Base-by-base conservation (phyloP, 2,113 vertebrate species). In the Pelecanoides urinatrix region DNA sequence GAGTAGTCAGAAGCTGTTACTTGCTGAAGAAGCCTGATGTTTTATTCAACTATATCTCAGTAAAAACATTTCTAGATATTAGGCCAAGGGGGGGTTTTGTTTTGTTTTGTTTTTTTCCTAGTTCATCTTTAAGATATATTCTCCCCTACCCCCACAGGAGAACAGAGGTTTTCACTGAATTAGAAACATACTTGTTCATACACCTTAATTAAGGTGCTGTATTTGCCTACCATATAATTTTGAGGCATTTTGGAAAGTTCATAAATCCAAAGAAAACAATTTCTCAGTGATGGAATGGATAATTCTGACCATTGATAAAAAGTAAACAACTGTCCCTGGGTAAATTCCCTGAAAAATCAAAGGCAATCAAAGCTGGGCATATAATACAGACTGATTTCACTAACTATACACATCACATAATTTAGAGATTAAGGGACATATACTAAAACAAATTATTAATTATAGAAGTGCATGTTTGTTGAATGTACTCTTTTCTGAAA, bases 11-110 rank as follows among this genome's bases (percentile, higher is more conserved):
- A 94, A 95, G 84, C 93, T 96, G 96, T 96, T 96, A 95, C 90
- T 91, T 97, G 82, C 94, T 53, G 86, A 97, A 95, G 96, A 94
- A 96, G 95, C 93, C 88, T 96, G 83, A 98, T 98, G 96, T 98
- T 98, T 98, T 98, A 98, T 98, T 98, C 96, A 98, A 42, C 91
- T 80, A 8, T 81, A 94, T 94, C 55, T 84, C 78, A 94, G 85
- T 93, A 95, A 96, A 96, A 94, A 96, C 83, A 96, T 94, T 96
- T 96, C 90, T 96, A 79, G 62, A 81, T 97, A 96, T 97, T 94
- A 96, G 74, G 85, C 72, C 91, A 97, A 77, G 80, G 40, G 22
- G 3, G 8, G 40, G 59, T 40, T 52, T 47, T 79, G 7, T 5
- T 71, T 88, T 50, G 4, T 2, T 94, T 83, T 89, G 36, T 25